These are phyloP conservation scores for Halyomorpha halys DNA, from an alignment of 1,140 invertebrate species.

Conservation along the genomic window DNA sequence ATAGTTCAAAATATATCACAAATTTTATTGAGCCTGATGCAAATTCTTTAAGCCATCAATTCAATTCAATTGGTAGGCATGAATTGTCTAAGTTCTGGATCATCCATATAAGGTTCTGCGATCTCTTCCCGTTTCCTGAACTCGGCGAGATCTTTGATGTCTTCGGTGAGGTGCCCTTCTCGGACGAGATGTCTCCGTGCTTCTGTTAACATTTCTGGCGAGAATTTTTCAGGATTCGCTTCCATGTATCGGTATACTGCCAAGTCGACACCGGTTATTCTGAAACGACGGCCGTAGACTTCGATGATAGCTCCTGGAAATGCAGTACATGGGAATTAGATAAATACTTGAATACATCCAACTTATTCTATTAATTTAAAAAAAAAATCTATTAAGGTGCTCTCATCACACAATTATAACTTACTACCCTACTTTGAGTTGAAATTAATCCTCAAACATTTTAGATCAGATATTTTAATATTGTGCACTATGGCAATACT, in stretches of 20 bases:
- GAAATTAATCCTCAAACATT: too few relatives aligned
- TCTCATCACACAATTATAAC: too few relatives aligned
- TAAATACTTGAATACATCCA: too few relatives aligned
- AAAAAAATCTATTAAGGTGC: too few relatives aligned
- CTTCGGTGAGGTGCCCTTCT: conserved; percentile 45
- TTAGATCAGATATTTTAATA: too few relatives aligned
- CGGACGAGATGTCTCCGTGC: conserved; percentile 49
- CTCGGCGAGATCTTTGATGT: conserved; percentile 36
- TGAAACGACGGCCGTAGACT: conserved; percentile 53
- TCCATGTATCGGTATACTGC: conserved; percentile 58
- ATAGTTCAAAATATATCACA: too few relatives aligned
- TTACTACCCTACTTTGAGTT: too few relatives aligned
- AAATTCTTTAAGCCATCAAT: too few relatives aligned
- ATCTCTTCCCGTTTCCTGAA: conserved; percentile 20
- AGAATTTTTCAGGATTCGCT: conserved; percentile 56
- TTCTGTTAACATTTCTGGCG: conserved; percentile 46
- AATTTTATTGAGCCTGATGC: too few relatives aligned
- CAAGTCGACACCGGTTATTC: conserved; percentile 53
- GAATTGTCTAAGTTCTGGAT: background rate
- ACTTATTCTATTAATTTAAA: too few relatives aligned
- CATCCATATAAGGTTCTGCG: conserved; percentile 2
- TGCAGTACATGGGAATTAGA: background rate
- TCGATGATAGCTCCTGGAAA: conserved; percentile 46
- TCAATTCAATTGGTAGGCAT: too few relatives aligned
- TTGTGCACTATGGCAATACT: too few relatives aligned